Percentiles rank a stretch among this genome's conserved stretches.
These are phyloP conservation scores for Anthoptus insignis DNA, from an alignment of 2,888 invertebrate genomes.

Conservation along the genomic window DNA sequence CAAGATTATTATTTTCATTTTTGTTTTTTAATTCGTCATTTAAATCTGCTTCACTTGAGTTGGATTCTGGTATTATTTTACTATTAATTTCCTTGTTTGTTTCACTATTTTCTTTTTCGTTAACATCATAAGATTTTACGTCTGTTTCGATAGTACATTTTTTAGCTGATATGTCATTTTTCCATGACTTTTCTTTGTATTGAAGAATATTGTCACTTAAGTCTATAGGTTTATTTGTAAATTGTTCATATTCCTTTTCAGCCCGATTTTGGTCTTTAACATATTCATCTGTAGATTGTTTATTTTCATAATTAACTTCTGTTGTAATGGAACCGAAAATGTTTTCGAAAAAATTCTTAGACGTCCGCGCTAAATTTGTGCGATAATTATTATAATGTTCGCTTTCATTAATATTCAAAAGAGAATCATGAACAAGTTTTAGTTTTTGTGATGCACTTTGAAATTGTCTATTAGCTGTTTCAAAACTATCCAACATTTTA, in stretches of 20 bases:
- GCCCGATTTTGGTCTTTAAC: slow-evolving; percentile 9
- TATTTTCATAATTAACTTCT: neutral
- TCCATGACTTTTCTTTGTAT: neutral
- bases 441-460: slow-evolving; percentile 57
- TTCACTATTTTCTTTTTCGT: neutral
- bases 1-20: neutral
- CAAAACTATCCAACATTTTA: slow-evolving; percentile 60
- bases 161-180: neutral
- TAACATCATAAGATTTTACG: no score
- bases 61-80: no score
- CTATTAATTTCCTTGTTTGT: no score
- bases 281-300: slow-evolving; percentile 3
- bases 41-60: neutral
- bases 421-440: slow-evolving; percentile 45
- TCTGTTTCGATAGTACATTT: neutral
- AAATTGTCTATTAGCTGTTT: slow-evolving; percentile 65
- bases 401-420: slow-evolving; percentile 30
- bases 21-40: neutral
- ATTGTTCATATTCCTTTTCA: slow-evolving; percentile 22
- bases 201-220: neutral
- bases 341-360: neutral
- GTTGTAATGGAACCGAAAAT: no score
- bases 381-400: neutral
- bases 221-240: neutral
- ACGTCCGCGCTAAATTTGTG: neutral